Evolutionary conservation across 2,113 vertebrate species (phyloP).

Genomic region (Tachycineta bicolor): DNA sequence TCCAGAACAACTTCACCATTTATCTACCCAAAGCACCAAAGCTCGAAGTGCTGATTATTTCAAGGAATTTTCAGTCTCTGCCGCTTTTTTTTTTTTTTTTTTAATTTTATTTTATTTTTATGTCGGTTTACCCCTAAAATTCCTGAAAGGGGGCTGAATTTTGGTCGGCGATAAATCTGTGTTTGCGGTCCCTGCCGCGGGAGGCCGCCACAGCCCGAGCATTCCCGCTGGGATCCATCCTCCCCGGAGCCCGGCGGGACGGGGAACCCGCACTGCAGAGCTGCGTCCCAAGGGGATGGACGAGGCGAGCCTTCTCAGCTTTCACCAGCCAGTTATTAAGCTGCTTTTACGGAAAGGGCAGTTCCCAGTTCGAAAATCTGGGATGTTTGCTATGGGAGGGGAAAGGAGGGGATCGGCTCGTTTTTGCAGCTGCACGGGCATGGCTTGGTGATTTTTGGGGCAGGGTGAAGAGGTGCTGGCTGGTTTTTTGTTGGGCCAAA

Average conservation of each 20-base stretch:
- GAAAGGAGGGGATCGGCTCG: background rate
- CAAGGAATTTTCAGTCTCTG: background rate
- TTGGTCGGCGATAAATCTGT: rapidly evolving
- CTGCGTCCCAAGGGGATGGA: too few relatives aligned
- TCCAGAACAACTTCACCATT: background rate
- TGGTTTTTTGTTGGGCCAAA: background rate
- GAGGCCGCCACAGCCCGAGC: background rate
- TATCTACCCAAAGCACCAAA: background rate
- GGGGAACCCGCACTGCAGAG: background rate
- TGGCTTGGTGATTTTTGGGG: background rate
- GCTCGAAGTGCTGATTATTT: background rate
- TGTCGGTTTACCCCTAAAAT: background rate
- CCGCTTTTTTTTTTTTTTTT: background rate
- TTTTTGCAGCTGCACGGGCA: rapidly evolving
- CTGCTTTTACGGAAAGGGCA: rapidly evolving
- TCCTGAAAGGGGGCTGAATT: background rate
- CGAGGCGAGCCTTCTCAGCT: too few relatives aligned
- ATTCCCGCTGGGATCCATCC: background rate
- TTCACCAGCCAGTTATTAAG: background rate
- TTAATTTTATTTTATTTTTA: too few relatives aligned
- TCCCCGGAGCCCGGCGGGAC: too few relatives aligned
- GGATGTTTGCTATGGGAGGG: rapidly evolving
- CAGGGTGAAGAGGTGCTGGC: background rate
- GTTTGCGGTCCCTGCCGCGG: background rate
- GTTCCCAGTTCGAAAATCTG: rapidly evolving